Conservation (phyloP, 2,113 vertebrate genomes). For the Mionectes macconnelli region DNA sequence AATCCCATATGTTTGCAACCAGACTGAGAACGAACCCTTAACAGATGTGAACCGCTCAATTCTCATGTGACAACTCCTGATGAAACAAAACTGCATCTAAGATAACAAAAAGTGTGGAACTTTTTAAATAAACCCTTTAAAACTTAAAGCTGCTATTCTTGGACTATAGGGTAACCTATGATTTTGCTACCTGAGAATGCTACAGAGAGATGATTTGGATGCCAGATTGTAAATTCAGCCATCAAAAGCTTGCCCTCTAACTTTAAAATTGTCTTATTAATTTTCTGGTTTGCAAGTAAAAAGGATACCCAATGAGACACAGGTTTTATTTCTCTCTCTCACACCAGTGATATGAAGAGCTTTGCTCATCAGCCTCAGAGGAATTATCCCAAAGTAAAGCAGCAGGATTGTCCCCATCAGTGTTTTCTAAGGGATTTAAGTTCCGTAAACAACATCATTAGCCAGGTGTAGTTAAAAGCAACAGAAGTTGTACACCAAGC, state of each 20-base stretch:
- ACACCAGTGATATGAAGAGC: background rate
- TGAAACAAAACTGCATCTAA: background rate
- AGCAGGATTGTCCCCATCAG: rapidly evolving
- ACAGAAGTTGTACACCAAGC: rapidly evolving
- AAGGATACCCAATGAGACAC: rapidly evolving
- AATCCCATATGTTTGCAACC: rapidly evolving
- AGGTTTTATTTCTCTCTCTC: background rate
- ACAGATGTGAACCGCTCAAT: background rate
- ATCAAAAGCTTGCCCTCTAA: background rate
- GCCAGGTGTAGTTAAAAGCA: rapidly evolving
- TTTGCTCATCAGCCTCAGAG: background rate
- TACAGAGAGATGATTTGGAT: rapidly evolving
- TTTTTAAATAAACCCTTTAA: background rate
- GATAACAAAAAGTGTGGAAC: background rate
- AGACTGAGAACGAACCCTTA: rapidly evolving
- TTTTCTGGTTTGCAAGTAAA: background rate
- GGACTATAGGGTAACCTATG: background rate
- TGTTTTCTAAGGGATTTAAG: background rate
- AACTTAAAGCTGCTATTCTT: background rate
- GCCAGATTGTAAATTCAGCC: background rate
- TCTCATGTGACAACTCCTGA: background rate
- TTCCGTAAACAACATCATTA: rapidly evolving
- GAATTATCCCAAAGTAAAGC: background rate
- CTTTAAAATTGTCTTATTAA: background rate
- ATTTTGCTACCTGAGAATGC: background rate